phyloP scores from a whole-genome alignment of 2,888 invertebrate genomes.

The Chirona hameri region DNA sequence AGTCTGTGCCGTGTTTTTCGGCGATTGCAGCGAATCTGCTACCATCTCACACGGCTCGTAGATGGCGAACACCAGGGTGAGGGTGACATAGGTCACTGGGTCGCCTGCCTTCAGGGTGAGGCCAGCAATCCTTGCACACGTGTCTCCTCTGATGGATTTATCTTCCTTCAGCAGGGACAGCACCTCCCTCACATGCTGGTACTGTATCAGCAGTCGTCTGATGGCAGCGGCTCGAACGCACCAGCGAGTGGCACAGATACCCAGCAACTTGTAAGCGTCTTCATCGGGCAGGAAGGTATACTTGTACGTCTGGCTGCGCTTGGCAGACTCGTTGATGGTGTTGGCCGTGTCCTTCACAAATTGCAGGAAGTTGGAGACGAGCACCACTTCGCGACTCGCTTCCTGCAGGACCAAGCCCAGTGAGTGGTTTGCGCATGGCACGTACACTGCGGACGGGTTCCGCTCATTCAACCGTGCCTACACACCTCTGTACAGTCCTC shows the following conservation, averaged over 20 bases:
- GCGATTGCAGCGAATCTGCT: background rate
- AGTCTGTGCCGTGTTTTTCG: background rate
- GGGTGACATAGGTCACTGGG: background rate
- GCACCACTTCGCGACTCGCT: background rate
- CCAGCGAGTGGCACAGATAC: background rate
- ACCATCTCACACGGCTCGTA: background rate
- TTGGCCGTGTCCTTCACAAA: background rate
- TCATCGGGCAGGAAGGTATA: background rate
- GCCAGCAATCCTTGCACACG: background rate
- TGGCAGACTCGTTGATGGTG: background rate
- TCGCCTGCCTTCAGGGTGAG: background rate
- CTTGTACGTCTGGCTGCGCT: background rate
- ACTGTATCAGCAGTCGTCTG: background rate
- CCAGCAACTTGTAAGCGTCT: background rate
- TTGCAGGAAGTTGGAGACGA: background rate
- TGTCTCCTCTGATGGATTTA: background rate
- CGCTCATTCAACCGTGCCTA: background rate
- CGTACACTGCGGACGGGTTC: background rate
- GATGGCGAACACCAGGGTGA: background rate
- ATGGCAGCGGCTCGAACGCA: background rate
- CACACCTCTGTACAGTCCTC: background rate
- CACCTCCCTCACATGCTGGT: background rate
- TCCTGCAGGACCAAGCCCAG: background rate
- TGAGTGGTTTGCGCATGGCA: background rate
- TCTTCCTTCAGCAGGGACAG: background rate